phyloP scores from a whole-genome alignment of 2,113 vertebrate species.

The Telmatochromis bifrenatus region DNA sequence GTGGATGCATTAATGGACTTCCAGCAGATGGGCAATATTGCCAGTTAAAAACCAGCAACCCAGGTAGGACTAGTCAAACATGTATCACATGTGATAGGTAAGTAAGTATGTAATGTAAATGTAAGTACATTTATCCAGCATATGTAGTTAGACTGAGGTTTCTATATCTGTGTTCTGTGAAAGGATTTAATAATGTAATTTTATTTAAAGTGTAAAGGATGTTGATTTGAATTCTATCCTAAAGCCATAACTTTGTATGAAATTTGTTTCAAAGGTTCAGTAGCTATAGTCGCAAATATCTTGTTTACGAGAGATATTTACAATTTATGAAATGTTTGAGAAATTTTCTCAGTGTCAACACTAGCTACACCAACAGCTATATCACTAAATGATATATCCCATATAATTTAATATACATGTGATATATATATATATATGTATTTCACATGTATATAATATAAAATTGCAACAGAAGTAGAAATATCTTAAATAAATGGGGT shows the following conservation, averaged over 20 bases:
- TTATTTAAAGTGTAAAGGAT: neutral
- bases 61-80: neutral
- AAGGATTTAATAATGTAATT: neutral
- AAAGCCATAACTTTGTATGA: neutral
- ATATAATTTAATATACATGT: neutral
- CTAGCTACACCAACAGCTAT: neutral
- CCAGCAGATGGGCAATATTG: neutral
- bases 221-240: neutral
- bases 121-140: neutral
- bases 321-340: neutral
- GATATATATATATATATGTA: neutral
- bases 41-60: neutral
- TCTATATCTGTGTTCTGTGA: neutral
- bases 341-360: neutral
- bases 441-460: neutral
- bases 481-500: neutral
- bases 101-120: neutral
- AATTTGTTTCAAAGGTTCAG: neutral
- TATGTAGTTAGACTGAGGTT: neutral
- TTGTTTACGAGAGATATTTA: neutral
- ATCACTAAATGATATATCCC: neutral
- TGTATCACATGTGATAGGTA: neutral
- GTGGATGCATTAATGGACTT: slow-evolving; percentile 7
- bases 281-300: neutral
- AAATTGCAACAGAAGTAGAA: neutral